Evolutionary conservation across 2,888 invertebrate species (phyloP).

Genomic region (Actias luna): DNA sequence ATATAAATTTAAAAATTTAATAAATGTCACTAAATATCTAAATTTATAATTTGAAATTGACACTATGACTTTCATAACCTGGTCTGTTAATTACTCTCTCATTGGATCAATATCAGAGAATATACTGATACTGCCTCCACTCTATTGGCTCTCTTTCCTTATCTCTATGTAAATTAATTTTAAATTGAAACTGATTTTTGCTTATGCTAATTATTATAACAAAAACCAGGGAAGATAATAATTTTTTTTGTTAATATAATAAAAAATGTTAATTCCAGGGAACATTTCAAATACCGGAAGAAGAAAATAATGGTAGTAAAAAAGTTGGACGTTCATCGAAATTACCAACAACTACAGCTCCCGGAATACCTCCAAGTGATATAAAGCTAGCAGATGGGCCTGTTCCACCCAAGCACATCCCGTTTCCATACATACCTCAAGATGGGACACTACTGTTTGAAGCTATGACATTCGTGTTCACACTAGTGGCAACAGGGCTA

Average conservation of each 20-base stretch:
- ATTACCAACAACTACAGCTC: constrained; percentile 38
- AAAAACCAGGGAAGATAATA: neutral
- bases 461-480: constrained; percentile 90
- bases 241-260: neutral
- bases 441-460: constrained; percentile 94
- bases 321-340: constrained; percentile 50
- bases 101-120: too few relatives aligned
- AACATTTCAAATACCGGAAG: constrained; percentile 48
- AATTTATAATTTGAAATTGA: too few relatives aligned
- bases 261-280: constrained; percentile 39
- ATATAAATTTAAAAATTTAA: too few relatives aligned
- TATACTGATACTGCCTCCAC: too few relatives aligned
- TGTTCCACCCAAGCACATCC: constrained; percentile 88
- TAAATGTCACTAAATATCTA: too few relatives aligned
- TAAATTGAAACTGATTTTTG: too few relatives aligned
- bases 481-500: constrained; percentile 88
- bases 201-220: neutral
- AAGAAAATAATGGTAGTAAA: constrained; percentile 62
- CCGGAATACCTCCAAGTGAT: constrained; percentile 36
- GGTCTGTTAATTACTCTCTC: too few relatives aligned
- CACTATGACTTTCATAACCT: too few relatives aligned
- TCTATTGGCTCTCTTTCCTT: too few relatives aligned
- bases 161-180: too few relatives aligned
- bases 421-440: constrained; percentile 88
- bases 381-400: constrained; percentile 64